Conservation (phyloP, 2,888 invertebrate genomes). For the Drosophila diplacantha region DNA sequence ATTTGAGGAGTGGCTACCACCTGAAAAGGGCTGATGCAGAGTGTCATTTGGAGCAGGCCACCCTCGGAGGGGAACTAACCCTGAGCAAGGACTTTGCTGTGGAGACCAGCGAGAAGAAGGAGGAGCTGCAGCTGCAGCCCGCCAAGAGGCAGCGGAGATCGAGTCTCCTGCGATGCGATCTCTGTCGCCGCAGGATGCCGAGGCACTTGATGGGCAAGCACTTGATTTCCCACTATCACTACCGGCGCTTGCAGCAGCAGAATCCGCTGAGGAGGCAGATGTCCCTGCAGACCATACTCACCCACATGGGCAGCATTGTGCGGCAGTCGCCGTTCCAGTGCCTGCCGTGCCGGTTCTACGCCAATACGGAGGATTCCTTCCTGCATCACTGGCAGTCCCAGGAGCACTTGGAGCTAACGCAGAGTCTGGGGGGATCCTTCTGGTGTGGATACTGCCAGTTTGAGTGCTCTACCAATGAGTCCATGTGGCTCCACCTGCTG, state of each 20-base stretch:
- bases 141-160: constrained; percentile 78
- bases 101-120: constrained; percentile 30
- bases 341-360: constrained; percentile 89
- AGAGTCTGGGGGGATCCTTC: constrained; percentile 80
- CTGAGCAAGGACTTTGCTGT: constrained; percentile 39
- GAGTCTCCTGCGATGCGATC: constrained; percentile 83
- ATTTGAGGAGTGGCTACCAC: constrained; percentile 86
- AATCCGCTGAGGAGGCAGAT: constrained; percentile 70
- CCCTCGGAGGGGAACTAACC: constrained; percentile 58
- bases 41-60: constrained; percentile 83
- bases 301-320: constrained; percentile 87
- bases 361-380: constrained; percentile 85
- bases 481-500: constrained; percentile 84
- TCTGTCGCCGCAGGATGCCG: constrained; percentile 85
- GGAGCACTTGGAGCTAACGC: constrained; percentile 79
- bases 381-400: constrained; percentile 86
- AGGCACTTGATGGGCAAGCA: constrained; percentile 88
- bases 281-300: constrained; percentile 82
- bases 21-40: constrained; percentile 83
- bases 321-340: constrained; percentile 92
- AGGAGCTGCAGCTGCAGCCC: constrained; percentile 63
- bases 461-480: constrained; percentile 81
- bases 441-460: constrained; percentile 87
- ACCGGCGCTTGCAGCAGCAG: constrained; percentile 82
- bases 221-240: constrained; percentile 91